Percentiles rank a stretch among this genome's conserved stretches.
Evolutionary conservation across 2,888 invertebrate genomes (phyloP).

Genomic region (Cremastobaeus sp.): DNA sequence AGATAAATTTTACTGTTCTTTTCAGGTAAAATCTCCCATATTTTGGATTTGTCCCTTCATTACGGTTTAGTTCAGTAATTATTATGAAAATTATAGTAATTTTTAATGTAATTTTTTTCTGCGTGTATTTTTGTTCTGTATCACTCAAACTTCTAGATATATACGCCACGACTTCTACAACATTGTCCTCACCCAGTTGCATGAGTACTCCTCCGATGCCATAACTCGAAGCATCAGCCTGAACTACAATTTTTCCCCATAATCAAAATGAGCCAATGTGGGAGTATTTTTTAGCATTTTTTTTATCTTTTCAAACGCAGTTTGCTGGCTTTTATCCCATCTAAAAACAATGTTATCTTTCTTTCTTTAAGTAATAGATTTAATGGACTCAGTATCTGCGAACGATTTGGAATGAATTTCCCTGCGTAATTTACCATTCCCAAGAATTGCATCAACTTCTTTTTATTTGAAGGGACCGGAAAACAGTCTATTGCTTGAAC

Average conservation of each 20-base stretch:
- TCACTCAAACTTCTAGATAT: not conserved
- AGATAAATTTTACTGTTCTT: no score
- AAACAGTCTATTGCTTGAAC: slow-evolving; percentile 60
- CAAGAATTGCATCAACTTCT: slow-evolving; percentile 61
- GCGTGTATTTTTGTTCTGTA: not conserved
- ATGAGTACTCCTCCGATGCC: not conserved
- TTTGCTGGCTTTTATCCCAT: slow-evolving; percentile 6
- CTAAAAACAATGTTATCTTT: not conserved
- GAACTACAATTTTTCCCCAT: slow-evolving; percentile 39
- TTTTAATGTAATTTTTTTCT: no score
- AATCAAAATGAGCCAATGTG: not conserved
- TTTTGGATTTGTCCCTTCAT: no score
- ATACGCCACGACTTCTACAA: slow-evolving; percentile 1
- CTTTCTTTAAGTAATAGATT: slow-evolving; percentile 61
- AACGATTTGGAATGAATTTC: slow-evolving; percentile 63
- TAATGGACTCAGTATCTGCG: slow-evolving; percentile 61
- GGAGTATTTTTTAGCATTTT: slow-evolving; percentile 11
- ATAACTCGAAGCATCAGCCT: slow-evolving; percentile 1
- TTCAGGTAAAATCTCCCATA: no score
- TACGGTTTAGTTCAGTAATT: no score
- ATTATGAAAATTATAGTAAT: no score
- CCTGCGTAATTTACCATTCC: slow-evolving; percentile 62
- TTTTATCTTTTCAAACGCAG: slow-evolving; percentile 12
- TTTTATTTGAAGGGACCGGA: slow-evolving; percentile 61
- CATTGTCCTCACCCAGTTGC: not conserved